phyloP scores from a whole-genome alignment of 2,797 vertebrate genomes.

The Myotis planiceps region DNA sequence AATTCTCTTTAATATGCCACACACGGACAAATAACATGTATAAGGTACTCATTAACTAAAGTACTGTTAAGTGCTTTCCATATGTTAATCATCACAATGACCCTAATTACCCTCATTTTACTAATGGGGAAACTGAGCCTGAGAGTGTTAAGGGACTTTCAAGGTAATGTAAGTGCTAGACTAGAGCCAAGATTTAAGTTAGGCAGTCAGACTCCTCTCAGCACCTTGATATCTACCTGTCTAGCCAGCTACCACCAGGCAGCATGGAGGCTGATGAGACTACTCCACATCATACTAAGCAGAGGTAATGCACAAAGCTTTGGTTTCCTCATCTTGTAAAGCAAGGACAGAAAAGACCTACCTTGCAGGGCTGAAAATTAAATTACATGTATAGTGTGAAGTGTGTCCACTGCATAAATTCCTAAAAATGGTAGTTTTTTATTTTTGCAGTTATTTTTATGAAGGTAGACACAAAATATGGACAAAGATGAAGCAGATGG shows the following conservation, averaged over 20 bases:
- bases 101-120: neutral
- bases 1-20: neutral
- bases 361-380: neutral
- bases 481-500: neutral
- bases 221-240: neutral
- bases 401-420: neutral
- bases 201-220: neutral
- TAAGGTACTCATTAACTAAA: neutral
- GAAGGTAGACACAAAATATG: neutral
- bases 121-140: neutral
- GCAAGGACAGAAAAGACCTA: neutral
- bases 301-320: neutral
- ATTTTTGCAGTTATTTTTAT: neutral
- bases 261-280: neutral
- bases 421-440: neutral
- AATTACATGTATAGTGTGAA: neutral
- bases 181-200: neutral
- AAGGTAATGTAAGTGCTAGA: neutral
- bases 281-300: neutral
- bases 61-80: neutral
- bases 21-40: neutral
- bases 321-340: neutral
- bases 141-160: neutral
- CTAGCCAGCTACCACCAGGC: no score
- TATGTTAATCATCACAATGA: neutral